Conservation (phyloP, 2,113 vertebrate genomes). For the Brachyhypopomus gauderio region DNA sequence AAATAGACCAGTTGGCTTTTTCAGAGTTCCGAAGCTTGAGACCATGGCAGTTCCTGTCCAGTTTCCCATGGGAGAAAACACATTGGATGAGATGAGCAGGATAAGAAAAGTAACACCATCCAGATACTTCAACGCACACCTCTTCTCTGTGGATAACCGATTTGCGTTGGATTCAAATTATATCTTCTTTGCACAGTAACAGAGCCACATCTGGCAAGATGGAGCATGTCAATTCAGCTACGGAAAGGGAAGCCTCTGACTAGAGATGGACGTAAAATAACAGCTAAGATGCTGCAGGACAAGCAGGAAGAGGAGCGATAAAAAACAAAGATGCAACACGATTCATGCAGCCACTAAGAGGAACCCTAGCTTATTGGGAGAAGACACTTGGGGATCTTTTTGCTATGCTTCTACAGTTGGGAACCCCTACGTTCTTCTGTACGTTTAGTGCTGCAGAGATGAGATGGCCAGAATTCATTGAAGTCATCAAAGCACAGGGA, state of each 20-base stretch:
- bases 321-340: slow-evolving; percentile 14
- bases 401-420: too few species aligned
- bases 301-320: not conserved
- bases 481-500: slow-evolving; percentile 39
- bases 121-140: slow-evolving; percentile 44
- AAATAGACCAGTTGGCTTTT: too few species aligned
- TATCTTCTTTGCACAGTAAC: slow-evolving; percentile 18
- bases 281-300: slow-evolving; percentile 28
- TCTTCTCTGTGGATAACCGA: slow-evolving; percentile 35
- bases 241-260: too few species aligned
- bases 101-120: slow-evolving; percentile 4
- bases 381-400: slow-evolving; percentile 26
- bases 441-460: slow-evolving; percentile 38
- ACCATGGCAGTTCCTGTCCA: slow-evolving; percentile 22
- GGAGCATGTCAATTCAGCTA: too few species aligned
- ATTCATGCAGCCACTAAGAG: slow-evolving; percentile 50
- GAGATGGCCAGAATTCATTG: slow-evolving; percentile 43
- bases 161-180: slow-evolving; percentile 40
- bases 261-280: slow-evolving; percentile 26
- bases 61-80: not conserved
- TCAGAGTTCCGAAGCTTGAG: slow-evolving; percentile 23
- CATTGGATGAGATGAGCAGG: too few species aligned
- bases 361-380: slow-evolving; percentile 37
- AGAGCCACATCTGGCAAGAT: not conserved
- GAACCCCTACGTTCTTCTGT: too few species aligned